Conservation (phyloP, 2,797 vertebrate species). For the Myripristis murdjan region DNA sequence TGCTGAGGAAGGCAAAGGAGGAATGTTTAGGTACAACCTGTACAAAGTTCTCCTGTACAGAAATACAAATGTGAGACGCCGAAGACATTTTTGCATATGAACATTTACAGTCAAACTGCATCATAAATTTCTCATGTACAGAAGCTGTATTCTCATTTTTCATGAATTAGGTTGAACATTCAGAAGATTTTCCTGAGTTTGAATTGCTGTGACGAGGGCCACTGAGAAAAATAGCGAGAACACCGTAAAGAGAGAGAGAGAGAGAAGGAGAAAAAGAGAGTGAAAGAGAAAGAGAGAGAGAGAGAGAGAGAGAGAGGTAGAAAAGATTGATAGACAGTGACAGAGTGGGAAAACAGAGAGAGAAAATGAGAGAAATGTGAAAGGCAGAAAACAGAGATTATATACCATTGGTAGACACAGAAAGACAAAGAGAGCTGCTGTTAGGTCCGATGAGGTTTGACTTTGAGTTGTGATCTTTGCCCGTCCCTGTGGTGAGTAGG, state of each 20-base stretch:
- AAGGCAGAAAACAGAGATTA: slow-evolving; percentile 75
- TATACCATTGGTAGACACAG: slow-evolving; percentile 44
- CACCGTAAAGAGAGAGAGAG: slow-evolving; percentile 58
- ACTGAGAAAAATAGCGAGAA: slow-evolving; percentile 86
- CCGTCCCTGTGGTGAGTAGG: slow-evolving; percentile 92
- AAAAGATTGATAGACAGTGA: slow-evolving; percentile 39
- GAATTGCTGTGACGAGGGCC: slow-evolving; percentile 96
- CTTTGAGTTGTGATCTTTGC: slow-evolving; percentile 80
- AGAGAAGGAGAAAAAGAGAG: too few species aligned
- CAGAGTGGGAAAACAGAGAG: slow-evolving; percentile 69
- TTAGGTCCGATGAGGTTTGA: slow-evolving; percentile 95
- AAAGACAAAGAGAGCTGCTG: slow-evolving; percentile 84
- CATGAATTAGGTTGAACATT: slow-evolving; percentile 98
- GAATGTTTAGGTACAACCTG: slow-evolving; percentile 93
- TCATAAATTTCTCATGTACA: slow-evolving; percentile 92
- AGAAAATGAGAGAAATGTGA: slow-evolving; percentile 42
- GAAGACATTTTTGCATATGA: slow-evolving; percentile 98
- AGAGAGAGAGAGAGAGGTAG: slow-evolving; percentile 69
- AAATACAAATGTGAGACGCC: slow-evolving; percentile 92
- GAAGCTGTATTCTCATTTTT: slow-evolving; percentile 91
- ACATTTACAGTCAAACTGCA: slow-evolving; percentile 94
- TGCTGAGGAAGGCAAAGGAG: slow-evolving; percentile 93
- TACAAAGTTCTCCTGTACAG: slow-evolving; percentile 93
- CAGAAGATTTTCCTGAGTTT: slow-evolving; percentile 99
- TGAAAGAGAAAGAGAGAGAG: slow-evolving; percentile 58